Evolutionary conservation across 1,140 invertebrate genomes (phyloP).

Genomic region (Saxidomus purpurata): DNA sequence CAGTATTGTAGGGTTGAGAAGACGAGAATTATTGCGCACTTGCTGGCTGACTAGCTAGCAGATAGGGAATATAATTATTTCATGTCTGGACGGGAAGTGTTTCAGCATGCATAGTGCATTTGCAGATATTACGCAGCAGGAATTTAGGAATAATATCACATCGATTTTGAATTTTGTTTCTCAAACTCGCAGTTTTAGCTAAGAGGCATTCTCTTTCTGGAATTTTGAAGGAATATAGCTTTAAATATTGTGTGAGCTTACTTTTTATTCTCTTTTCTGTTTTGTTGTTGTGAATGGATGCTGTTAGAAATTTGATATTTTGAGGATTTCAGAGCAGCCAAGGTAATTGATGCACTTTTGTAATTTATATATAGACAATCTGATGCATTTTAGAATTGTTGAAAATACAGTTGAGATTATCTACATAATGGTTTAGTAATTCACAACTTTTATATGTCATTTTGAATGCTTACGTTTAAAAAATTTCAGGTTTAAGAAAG

Average conservation of each 20-base stretch:
- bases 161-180: conserved; percentile 44
- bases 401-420: no score
- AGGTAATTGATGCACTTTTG: neutral
- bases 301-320: neutral
- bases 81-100: conserved; percentile 37
- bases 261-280: neutral
- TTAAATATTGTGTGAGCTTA: neutral
- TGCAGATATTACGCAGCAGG: conserved; percentile 40
- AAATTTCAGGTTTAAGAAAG: no score
- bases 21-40: conserved; percentile 31
- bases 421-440: no score
- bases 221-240: conserved; percentile 21
- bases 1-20: conserved; percentile 22
- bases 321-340: neutral
- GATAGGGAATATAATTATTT: conserved; percentile 44
- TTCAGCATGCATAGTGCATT: conserved; percentile 26
- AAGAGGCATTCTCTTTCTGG: conserved; percentile 8
- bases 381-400: no score
- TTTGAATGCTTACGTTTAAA: no score
- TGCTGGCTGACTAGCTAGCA: conserved; percentile 42
- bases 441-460: no score
- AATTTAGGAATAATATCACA: conserved; percentile 44
- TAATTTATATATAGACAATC: no score
- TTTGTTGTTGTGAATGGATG: neutral
- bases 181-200: conserved; percentile 1